phyloP scores from a whole-genome alignment of 2,888 invertebrate genomes.

The Camptogramma bilineatum region DNA sequence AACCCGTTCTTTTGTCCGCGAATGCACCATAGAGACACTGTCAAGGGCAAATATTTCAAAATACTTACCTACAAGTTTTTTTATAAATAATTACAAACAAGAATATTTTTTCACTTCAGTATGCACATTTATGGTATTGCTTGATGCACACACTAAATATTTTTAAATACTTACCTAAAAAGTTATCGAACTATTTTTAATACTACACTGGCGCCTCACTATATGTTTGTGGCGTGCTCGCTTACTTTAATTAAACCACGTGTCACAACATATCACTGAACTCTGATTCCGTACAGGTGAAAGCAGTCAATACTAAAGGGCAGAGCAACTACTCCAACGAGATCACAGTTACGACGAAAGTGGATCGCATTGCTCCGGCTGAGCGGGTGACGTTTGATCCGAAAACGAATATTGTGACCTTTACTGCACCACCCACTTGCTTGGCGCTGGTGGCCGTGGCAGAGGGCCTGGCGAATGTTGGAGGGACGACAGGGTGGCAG shows the following conservation, averaged over 20 bases:
- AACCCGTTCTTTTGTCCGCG: conserved; percentile 17
- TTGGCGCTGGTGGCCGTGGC: conserved; percentile 91
- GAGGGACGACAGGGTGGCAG: conserved; percentile 69
- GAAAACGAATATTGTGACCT: conserved; percentile 89
- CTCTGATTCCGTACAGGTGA: conserved; percentile 82
- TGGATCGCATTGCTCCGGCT: conserved; percentile 93
- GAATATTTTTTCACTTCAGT: background rate
- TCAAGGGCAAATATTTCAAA: conserved; percentile 20
- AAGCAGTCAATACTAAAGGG: conserved; percentile 95
- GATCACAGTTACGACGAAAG: conserved; percentile 92
- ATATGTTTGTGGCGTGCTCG: conserved; percentile 55
- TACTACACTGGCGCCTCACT: conserved; percentile 40
- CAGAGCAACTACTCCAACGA: conserved; percentile 95
- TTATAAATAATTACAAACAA: background rate
- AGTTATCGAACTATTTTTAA: background rate
- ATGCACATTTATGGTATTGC: background rate
- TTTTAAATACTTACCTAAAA: background rate
- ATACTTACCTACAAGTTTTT: background rate
- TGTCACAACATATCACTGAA: conserved; percentile 34
- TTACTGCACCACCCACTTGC: conserved; percentile 92
- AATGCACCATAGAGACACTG: conserved; percentile 15
- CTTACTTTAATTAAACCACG: conserved; percentile 7
- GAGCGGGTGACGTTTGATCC: conserved; percentile 94
- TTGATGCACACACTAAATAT: background rate
- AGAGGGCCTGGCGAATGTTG: conserved; percentile 86